A percentile compares a stretch with the other conserved stretches of the same genome.
These are phyloP conservation scores for Odontocolon sp. DNA, from an alignment of 2,888 invertebrate species.

Conservation along the genomic window DNA sequence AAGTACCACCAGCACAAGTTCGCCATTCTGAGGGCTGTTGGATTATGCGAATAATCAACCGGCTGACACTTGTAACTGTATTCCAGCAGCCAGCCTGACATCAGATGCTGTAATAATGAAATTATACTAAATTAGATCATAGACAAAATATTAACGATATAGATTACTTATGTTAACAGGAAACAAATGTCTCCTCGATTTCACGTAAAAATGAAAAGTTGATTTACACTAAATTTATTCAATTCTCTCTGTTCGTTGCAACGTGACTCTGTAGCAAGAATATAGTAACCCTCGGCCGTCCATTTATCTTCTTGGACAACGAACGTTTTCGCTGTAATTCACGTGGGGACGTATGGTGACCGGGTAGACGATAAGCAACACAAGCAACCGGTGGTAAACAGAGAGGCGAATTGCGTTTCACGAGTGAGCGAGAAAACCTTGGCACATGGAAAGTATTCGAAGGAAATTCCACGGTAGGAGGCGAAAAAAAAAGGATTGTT, in stretches of 20 bases:
- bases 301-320: constrained; percentile 25
- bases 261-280: not conserved
- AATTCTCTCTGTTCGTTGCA: not conserved
- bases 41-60: constrained; percentile 94
- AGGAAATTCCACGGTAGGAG: constrained; percentile 64
- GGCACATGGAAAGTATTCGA: constrained; percentile 71
- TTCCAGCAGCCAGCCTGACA: constrained; percentile 95
- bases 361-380: not conserved
- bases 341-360: constrained; percentile 27
- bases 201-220: not conserved
- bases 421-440: constrained; percentile 62
- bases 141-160: not conserved
- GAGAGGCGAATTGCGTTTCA: constrained; percentile 47
- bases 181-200: not conserved
- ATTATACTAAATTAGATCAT: constrained; percentile 14
- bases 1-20: constrained; percentile 95
- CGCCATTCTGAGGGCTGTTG: constrained; percentile 87
- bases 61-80: constrained; percentile 97
- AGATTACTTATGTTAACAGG: not conserved
- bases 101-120: constrained; percentile 87
- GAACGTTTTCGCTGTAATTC: constrained; percentile 42
- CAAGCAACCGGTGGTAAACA: not conserved
- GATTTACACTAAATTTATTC: no score
- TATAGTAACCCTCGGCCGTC: not conserved
- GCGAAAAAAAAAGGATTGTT: constrained; percentile 58